These are phyloP conservation scores for Sebastes elongatus DNA, from an alignment of 2,797 vertebrate species.

Conservation along the genomic window DNA sequence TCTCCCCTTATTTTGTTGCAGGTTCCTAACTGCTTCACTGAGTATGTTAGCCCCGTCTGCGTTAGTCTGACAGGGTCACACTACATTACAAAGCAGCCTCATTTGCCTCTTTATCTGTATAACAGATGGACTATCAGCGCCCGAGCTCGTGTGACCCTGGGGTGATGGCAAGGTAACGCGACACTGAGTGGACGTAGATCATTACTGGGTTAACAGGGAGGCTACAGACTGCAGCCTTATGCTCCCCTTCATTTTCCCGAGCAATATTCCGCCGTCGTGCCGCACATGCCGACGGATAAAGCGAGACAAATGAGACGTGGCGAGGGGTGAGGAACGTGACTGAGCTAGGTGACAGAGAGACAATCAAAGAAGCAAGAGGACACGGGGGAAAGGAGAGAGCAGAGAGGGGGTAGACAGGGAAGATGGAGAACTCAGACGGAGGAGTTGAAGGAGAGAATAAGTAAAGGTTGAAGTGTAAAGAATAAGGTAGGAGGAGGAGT, in stretches of 20 bases:
- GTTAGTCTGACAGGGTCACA: slow-evolving; percentile 71
- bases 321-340: slow-evolving; percentile 57
- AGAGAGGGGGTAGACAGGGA: neutral
- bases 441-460: neutral
- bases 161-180: slow-evolving; percentile 73
- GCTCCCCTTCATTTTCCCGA: slow-evolving; percentile 71
- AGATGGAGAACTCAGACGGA: slow-evolving; percentile 11
- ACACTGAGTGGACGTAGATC: slow-evolving; percentile 75
- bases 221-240: slow-evolving; percentile 67
- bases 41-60: slow-evolving; percentile 51
- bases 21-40: slow-evolving; percentile 67
- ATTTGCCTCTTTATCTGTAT: slow-evolving; percentile 78
- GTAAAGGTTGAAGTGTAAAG: slow-evolving; percentile 35
- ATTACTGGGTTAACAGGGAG: slow-evolving; percentile 76
- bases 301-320: slow-evolving; percentile 69
- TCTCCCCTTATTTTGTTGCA: slow-evolving; percentile 65
- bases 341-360: slow-evolving; percentile 47
- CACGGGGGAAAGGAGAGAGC: neutral
- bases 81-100: slow-evolving; percentile 74
- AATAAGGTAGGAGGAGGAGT: slow-evolving; percentile 24
- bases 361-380: slow-evolving; percentile 44
- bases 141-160: slow-evolving; percentile 71
- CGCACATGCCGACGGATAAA: slow-evolving; percentile 59
- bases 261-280: slow-evolving; percentile 58
- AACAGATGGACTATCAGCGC: slow-evolving; percentile 80